Base-by-base conservation (phyloP, 1,140 invertebrate genomes). In the Dendroctonus ponderosae region DNA sequence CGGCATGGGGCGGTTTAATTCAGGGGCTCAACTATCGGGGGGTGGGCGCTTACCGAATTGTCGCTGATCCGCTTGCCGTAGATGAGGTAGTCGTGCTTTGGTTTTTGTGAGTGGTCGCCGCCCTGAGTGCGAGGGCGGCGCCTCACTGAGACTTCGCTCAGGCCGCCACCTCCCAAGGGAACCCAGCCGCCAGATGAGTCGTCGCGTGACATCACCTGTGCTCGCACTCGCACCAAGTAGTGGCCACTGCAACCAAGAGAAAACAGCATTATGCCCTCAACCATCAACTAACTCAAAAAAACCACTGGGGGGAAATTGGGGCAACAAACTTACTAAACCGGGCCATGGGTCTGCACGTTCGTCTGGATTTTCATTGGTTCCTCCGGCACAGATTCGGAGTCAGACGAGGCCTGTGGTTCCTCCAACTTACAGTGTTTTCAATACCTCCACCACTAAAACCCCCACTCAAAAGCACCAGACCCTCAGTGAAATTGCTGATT, bases 151-250 rank as follows among this genome's bases (percentile, higher is more conserved):
- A 94, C 92, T 80, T 93, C 92, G 75, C 93, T 94, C 44, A 97
- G 87, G 62, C 95, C 95, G 73, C 94, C 94, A 71, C 93, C 93
- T 69, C 91, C 92, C 79, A 96, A 84, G 71, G 94, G 94, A 76
- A 97, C 88, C 96, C 96, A 98, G 70, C 94, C 94, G 68, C 94
- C 95, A 59, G 91, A 93, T 79, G 91, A 94, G 80, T 97, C 96
- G 88, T 98, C 95, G 73, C 95, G 86, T 77, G 92, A 96, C 96
- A 98, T 98, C 84, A 97, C 95, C 87, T 97, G 95, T 82, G 95
- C 96, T 77, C 93, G 91, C 77, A 98, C 94, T 81, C 91, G 92
- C 84, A 97, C 95, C 88, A 97, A 85, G 84, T 89, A 93, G 82
- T 89, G 87, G 80, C 87, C 91, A 90, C 91, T 94, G 83, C 65